Conservation (phyloP, 2,113 vertebrate genomes). For the Papio anubis region DNA sequence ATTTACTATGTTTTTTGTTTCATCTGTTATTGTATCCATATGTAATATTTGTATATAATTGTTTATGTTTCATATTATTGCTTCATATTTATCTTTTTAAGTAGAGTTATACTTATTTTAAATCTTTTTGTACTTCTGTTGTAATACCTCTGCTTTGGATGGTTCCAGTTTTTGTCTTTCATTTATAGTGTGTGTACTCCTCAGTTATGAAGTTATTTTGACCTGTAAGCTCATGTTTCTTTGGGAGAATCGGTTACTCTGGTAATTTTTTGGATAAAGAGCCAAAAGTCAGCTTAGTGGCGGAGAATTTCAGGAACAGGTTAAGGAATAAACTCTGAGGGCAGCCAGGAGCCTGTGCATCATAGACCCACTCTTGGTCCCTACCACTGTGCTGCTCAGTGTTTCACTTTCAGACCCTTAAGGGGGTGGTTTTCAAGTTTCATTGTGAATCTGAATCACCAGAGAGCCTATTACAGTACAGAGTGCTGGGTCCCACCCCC, state of each 20-base stretch:
- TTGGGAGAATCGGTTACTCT: neutral
- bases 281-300: neutral
- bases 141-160: neutral
- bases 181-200: neutral
- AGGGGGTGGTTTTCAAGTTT: neutral
- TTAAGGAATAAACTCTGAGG: neutral
- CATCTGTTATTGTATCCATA: neutral
- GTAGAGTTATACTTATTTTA: neutral
- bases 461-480: neutral
- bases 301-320: neutral
- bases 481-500: neutral
- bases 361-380: too few relatives aligned
- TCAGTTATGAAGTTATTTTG: neutral
- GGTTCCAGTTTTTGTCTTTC: neutral
- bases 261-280: neutral
- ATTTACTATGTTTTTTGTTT: neutral
- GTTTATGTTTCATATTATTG: neutral
- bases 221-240: neutral
- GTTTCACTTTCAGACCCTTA: neutral
- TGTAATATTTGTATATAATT: neutral
- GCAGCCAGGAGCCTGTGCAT: neutral
- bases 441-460: neutral
- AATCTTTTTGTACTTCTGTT: neutral
- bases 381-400: neutral
- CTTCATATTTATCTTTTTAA: neutral